Evolutionary conservation across 30 jellyfish, hydroid and myxozoan species (phyloP).

Genomic region (Aurelia sp.): DNA sequence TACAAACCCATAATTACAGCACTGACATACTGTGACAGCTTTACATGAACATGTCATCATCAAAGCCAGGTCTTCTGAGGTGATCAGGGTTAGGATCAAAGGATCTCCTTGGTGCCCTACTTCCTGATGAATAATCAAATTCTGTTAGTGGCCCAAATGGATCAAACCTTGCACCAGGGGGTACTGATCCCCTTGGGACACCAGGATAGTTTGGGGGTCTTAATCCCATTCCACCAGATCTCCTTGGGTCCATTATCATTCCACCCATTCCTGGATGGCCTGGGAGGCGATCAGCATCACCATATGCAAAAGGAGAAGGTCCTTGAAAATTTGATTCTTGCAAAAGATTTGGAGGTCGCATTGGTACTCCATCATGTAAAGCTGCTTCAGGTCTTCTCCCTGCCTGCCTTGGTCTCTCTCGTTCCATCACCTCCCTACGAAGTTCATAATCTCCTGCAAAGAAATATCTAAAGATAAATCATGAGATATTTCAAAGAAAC

Average conservation of each 20-base stretch:
- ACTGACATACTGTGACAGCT: not conserved
- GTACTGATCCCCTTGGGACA: conserved; percentile 67
- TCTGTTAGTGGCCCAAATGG: conserved; percentile 75
- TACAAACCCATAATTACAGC: not conserved
- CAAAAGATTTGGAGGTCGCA: not conserved
- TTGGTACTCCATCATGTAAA: conserved; percentile 37
- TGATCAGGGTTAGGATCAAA: conserved; percentile 75
- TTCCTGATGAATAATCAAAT: conserved; percentile 50
- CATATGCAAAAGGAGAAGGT: conserved; percentile 72
- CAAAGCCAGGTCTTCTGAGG: conserved; percentile 64
- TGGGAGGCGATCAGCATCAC: conserved; percentile 68
- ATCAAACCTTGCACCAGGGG: conserved; percentile 79
- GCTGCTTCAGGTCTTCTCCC: conserved; percentile 16
- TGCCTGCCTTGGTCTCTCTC: conserved; percentile 35
- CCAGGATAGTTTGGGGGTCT: conserved; percentile 64
- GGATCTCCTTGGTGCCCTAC: conserved; percentile 44
- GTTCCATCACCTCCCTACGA: conserved; percentile 5
- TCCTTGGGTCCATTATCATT: conserved; percentile 60
- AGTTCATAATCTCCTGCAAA: conserved; percentile 36
- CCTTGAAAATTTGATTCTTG: conserved; percentile 13
- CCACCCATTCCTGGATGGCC: conserved; percentile 72
- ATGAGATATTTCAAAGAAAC: not conserved
- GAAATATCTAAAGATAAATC: not conserved
- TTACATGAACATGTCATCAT: conserved; percentile 81
- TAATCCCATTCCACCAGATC: conserved; percentile 78